Conservation (phyloP, 2,888 invertebrate species). For the Tetanocera ferruginea region DNA sequence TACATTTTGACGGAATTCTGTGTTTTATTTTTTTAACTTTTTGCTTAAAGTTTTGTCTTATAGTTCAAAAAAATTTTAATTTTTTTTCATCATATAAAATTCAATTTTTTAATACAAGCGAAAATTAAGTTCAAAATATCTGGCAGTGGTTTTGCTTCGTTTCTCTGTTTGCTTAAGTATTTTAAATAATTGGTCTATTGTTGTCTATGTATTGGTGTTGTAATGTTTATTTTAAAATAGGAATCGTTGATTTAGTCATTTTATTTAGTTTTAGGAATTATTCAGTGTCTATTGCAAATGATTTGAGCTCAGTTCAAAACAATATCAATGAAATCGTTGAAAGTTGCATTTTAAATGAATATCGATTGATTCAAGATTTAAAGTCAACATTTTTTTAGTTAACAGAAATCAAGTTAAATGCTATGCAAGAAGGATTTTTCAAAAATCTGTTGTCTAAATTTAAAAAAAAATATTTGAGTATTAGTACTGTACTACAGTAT, state of each 20-base stretch:
- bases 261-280: not conserved
- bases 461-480: too few relatives aligned
- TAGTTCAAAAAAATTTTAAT: slow-evolving; percentile 45
- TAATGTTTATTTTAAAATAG: slow-evolving; percentile 53
- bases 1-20: slow-evolving; percentile 33
- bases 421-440: too few relatives aligned
- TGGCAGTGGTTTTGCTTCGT: not conserved
- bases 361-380: too few relatives aligned
- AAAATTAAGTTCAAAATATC: slow-evolving; percentile 13
- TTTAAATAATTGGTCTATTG: slow-evolving; percentile 56
- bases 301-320: not conserved
- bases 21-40: slow-evolving; percentile 6
- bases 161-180: not conserved
- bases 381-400: too few relatives aligned
- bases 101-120: not conserved
- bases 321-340: too few relatives aligned
- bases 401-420: too few relatives aligned
- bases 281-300: not conserved
- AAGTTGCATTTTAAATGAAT: too few relatives aligned
- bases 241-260: slow-evolving; percentile 50
- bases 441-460: too few relatives aligned
- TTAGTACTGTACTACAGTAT: too few relatives aligned
- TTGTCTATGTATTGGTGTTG: slow-evolving; percentile 47
- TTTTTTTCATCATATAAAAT: slow-evolving; percentile 46
- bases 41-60: not conserved